phyloP scores from a whole-genome alignment of 2,113 vertebrate species.

The Azemiops feae region DNA sequence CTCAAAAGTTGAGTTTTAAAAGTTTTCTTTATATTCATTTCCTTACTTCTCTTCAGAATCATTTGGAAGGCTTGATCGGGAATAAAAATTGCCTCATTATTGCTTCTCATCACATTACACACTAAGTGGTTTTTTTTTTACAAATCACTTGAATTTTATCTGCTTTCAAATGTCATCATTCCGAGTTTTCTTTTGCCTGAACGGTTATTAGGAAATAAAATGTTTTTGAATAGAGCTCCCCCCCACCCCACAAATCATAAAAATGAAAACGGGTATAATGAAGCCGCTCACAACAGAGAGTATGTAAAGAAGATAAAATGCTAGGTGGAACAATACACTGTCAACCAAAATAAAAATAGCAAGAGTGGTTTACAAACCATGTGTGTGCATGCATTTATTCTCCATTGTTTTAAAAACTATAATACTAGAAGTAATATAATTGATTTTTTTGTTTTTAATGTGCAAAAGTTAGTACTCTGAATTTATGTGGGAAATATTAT shows the following conservation, averaged over 20 bases:
- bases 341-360: constrained; percentile 26
- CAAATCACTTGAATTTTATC: constrained; percentile 40
- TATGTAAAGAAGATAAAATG: constrained; percentile 23
- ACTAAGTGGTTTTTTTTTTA: constrained; percentile 8
- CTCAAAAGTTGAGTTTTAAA: constrained; percentile 25
- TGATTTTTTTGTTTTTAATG: constrained; percentile 7
- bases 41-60: constrained; percentile 6
- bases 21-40: constrained; percentile 18
- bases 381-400: neutral
- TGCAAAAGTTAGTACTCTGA: constrained; percentile 21
- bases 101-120: constrained; percentile 24
- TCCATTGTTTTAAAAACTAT: constrained; percentile 1
- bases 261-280: constrained; percentile 21
- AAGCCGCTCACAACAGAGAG: constrained; percentile 12
- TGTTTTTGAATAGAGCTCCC: constrained; percentile 22
- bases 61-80: neutral
- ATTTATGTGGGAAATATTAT: constrained; percentile 8
- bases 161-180: constrained; percentile 22
- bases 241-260: constrained; percentile 27
- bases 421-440: constrained; percentile 6
- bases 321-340: neutral
- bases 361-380: constrained; percentile 8
- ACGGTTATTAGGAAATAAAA: constrained; percentile 37
- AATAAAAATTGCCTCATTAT: constrained; percentile 29
- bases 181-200: neutral